A percentile compares a stretch with the other conserved stretches of the same genome.
phyloP scores from a whole-genome alignment of 2,113 vertebrate species.

The Anhinga rufa region DNA sequence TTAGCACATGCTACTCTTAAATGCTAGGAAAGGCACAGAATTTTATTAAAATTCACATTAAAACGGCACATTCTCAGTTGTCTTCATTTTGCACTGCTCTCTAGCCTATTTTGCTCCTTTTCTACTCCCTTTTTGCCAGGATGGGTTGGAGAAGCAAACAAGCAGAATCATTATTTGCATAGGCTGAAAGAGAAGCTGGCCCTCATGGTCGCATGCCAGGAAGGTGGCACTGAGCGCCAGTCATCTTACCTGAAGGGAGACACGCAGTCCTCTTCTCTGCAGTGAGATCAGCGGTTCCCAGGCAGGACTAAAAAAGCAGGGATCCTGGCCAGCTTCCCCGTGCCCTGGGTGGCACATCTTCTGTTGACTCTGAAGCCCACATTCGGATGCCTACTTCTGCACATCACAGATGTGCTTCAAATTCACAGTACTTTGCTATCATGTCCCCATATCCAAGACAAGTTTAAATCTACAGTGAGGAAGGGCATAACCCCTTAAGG shows the following conservation, averaged over 20 bases:
- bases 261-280: background rate
- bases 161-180: background rate
- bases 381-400: background rate
- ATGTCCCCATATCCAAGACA: background rate
- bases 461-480: background rate
- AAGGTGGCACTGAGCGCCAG: background rate
- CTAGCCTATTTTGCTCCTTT: background rate
- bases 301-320: background rate
- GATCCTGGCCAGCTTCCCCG: background rate
- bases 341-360: rapidly evolving
- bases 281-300: background rate
- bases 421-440: background rate
- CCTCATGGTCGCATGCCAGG: background rate
- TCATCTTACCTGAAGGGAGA: background rate
- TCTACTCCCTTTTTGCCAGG: background rate
- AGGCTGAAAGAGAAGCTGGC: background rate
- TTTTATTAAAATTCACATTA: background rate
- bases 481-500: background rate
- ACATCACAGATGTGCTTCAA: background rate
- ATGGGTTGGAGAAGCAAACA: background rate
- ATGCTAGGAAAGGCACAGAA: background rate
- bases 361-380: background rate
- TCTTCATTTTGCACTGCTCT: background rate
- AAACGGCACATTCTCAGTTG: background rate
- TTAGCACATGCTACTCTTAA: background rate